Conservation (phyloP, 2,113 vertebrate genomes). For the Sturnira hondurensis region DNA sequence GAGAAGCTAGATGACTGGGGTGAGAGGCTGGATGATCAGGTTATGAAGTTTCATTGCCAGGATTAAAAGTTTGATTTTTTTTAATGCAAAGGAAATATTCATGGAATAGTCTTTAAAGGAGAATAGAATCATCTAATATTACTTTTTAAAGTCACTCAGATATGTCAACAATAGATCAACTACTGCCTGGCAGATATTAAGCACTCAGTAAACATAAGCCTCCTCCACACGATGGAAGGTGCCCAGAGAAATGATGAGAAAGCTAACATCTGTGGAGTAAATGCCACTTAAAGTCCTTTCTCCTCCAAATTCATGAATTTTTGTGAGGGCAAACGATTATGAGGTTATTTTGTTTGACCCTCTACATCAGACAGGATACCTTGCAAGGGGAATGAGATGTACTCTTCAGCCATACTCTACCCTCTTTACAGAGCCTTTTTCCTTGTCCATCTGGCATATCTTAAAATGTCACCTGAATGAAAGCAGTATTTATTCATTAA, state of each 20-base stretch:
- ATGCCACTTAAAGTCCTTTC: background rate
- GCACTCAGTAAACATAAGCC: background rate
- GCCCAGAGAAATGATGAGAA: background rate
- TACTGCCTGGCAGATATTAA: background rate
- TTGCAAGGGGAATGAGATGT: rapidly evolving
- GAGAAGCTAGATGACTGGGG: too few relatives aligned
- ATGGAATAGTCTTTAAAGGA: background rate
- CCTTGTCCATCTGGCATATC: background rate
- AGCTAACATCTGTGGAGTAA: rapidly evolving
- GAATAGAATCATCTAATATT: background rate
- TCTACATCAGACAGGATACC: background rate
- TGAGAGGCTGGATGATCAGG: too few relatives aligned
- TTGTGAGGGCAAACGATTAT: background rate
- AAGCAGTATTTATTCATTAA: background rate
- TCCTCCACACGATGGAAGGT: background rate
- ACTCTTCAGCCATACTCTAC: background rate
- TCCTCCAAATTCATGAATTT: background rate
- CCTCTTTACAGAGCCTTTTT: background rate
- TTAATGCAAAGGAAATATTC: background rate
- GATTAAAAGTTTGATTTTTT: background rate
- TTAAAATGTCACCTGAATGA: background rate
- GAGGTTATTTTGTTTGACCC: background rate
- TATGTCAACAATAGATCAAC: background rate
- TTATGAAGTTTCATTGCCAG: background rate
- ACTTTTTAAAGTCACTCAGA: background rate